A percentile compares a stretch with the other conserved stretches of the same genome.
phyloP scores from a whole-genome alignment of 2,113 vertebrate genomes.

The Mobula birostris region DNA sequence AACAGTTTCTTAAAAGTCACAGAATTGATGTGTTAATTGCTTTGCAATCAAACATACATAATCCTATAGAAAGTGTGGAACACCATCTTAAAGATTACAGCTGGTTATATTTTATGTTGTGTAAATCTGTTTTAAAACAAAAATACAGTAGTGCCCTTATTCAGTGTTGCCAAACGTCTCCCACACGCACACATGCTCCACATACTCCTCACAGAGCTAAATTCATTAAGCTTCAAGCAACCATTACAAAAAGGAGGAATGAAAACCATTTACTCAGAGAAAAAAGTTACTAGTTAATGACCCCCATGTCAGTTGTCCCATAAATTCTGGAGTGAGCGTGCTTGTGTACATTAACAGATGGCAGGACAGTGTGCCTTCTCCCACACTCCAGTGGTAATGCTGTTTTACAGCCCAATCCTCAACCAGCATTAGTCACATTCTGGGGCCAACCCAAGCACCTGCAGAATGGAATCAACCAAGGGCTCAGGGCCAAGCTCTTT shows the following conservation, averaged over 20 bases:
- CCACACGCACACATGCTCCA: slow-evolving; percentile 36
- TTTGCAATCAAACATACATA: slow-evolving; percentile 38
- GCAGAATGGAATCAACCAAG: slow-evolving; percentile 23
- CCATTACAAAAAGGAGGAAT: slow-evolving; percentile 36
- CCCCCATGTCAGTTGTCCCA: slow-evolving; percentile 36
- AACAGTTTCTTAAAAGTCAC: slow-evolving; percentile 38
- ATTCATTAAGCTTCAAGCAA: slow-evolving; percentile 36
- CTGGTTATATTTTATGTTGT: slow-evolving; percentile 38
- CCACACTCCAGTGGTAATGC: background rate
- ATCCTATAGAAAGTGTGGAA: slow-evolving; percentile 38
- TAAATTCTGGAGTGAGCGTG: slow-evolving; percentile 31
- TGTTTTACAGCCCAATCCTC: slow-evolving; percentile 22
- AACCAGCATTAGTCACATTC: slow-evolving; percentile 23
- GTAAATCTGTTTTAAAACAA: slow-evolving; percentile 38
- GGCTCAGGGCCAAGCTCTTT: background rate
- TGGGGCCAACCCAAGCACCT: slow-evolving; percentile 35
- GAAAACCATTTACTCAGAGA: slow-evolving; percentile 38
- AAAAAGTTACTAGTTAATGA: slow-evolving; percentile 37
- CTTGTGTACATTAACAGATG: slow-evolving; percentile 34
- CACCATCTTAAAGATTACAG: slow-evolving; percentile 38
- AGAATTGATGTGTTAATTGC: slow-evolving; percentile 38
- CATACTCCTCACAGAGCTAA: slow-evolving; percentile 36
- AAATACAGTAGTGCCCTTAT: slow-evolving; percentile 38
- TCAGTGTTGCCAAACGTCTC: slow-evolving; percentile 37
- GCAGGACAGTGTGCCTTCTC: slow-evolving; percentile 17